These are phyloP conservation scores for Tauraco hartlaubi DNA, from an alignment of 2,797 vertebrate species.

Conservation along the genomic window DNA sequence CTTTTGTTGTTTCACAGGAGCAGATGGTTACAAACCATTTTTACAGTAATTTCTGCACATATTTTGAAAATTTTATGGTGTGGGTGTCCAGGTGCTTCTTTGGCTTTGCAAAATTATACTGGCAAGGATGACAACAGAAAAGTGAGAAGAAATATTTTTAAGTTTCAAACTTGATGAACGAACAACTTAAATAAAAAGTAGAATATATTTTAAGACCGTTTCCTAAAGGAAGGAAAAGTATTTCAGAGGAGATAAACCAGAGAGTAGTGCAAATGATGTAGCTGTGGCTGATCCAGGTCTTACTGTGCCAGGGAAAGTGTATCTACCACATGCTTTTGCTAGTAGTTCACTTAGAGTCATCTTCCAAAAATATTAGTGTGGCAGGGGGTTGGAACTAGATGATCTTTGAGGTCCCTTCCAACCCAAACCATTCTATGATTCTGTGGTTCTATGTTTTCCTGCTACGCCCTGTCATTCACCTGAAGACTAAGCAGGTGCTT, in stretches of 20 bases:
- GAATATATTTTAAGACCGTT: not conserved
- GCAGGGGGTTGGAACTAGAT: too few relatives aligned
- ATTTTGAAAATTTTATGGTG: not conserved
- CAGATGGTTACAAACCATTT: not conserved
- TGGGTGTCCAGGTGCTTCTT: not conserved
- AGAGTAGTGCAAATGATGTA: not conserved
- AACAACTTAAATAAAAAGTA: not conserved
- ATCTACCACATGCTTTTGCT: not conserved
- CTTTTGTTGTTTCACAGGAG: not conserved
- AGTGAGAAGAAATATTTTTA: not conserved
- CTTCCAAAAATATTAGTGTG: not conserved
- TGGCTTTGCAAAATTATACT: not conserved
- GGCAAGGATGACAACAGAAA: not conserved
- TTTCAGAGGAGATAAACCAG: not conserved
- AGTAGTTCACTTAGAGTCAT: not conserved
- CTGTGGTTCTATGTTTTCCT: not conserved
- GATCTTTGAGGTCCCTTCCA: too few relatives aligned
- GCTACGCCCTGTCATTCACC: not conserved
- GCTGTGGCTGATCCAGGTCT: not conserved
- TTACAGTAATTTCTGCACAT: not conserved
- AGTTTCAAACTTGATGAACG: not conserved
- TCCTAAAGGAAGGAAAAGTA: not conserved
- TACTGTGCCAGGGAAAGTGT: not conserved
- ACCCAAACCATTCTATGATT: too few relatives aligned
- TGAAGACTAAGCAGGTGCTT: not conserved